These are phyloP conservation scores for Saturnia pavonia DNA, from an alignment of 2,888 invertebrate species.

Conservation along the genomic window DNA sequence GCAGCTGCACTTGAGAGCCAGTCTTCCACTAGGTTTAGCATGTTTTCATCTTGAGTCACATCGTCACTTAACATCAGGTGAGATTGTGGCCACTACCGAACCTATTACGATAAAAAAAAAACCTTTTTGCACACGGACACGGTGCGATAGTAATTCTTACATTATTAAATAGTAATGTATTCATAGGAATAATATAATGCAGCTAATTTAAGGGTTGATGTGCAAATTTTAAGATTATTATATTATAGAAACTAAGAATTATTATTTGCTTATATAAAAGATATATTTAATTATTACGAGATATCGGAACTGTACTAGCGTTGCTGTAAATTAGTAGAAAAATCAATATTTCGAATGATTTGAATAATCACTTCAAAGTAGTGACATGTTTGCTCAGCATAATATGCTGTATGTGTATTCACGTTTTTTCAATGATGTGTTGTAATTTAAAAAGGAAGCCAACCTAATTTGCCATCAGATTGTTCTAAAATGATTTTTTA, in stretches of 20 bases:
- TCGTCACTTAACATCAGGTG: no score
- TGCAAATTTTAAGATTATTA: constrained; percentile 4
- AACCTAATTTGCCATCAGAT: not conserved
- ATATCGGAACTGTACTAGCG: not conserved
- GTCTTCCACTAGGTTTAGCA: no score
- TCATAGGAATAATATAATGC: constrained; percentile 5
- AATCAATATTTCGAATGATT: not conserved
- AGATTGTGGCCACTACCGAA: no score
- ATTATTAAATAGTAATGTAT: constrained; percentile 1
- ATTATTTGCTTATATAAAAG: constrained; percentile 1
- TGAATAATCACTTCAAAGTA: not conserved
- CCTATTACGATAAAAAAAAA: no score
- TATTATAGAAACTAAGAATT: not conserved
- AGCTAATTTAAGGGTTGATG: constrained; percentile 7
- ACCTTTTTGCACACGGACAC: not conserved
- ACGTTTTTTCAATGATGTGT: not conserved
- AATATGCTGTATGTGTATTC: not conserved
- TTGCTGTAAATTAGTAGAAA: not conserved
- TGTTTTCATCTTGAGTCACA: no score
- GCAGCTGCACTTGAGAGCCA: no score
- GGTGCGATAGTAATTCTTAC: not conserved
- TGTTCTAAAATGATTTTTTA: not conserved
- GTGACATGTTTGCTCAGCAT: not conserved
- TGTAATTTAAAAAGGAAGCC: not conserved
- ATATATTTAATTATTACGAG: not conserved